These are phyloP conservation scores for Bufo bufo DNA, from an alignment of 2,113 vertebrate genomes.

Conservation along the genomic window DNA sequence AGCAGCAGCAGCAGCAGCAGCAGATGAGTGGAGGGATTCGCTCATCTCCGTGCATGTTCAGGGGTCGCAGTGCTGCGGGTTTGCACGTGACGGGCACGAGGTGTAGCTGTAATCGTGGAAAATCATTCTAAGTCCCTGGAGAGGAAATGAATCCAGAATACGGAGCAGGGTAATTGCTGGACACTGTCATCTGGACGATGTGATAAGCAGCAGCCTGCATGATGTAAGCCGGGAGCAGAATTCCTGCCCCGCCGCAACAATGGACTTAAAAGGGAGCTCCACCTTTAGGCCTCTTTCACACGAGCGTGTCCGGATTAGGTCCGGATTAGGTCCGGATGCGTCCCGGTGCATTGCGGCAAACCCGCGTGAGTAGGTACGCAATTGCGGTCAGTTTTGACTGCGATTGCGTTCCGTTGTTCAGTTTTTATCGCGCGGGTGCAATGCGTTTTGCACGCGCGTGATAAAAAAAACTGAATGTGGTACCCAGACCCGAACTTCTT, in stretches of 20 bases:
- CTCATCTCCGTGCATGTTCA: background rate
- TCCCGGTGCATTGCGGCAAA: no score
- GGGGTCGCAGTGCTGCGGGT: background rate
- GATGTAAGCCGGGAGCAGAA: background rate
- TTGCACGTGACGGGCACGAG: background rate
- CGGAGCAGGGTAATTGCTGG: background rate
- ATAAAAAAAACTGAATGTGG: no score
- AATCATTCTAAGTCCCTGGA: constrained; percentile 16
- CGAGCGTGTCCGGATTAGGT: no score
- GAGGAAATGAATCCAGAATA: constrained; percentile 35
- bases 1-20: background rate
- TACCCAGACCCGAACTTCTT: no score
- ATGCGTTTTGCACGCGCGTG: no score
- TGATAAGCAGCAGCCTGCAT: constrained; percentile 19
- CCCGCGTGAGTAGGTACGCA: no score
- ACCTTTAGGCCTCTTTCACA: no score
- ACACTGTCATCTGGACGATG: background rate
- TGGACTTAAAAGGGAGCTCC: background rate
- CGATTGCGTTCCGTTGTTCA: no score
- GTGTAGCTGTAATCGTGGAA: constrained; percentile 5
- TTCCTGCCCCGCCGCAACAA: background rate
- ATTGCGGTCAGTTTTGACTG: no score
- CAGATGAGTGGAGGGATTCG: background rate
- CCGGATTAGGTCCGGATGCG: no score
- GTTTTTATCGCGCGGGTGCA: no score